Base-by-base conservation (phyloP, 35 echinoderm and acorn worm species). In the Diadema setosum region DNA sequence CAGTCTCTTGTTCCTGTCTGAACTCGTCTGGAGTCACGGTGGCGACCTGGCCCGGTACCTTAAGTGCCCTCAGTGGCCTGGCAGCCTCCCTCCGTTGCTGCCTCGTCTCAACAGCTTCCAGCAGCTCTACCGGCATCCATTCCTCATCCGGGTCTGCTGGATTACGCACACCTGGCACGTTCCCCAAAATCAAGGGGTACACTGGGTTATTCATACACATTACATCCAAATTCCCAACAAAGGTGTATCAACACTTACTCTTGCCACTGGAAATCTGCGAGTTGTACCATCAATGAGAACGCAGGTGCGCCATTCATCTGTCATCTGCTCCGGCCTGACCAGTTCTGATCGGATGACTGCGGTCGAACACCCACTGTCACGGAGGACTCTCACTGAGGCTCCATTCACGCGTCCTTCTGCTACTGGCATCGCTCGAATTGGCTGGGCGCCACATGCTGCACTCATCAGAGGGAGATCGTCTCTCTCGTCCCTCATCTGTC, bases 181-280 rank as follows among this genome's bases (percentile, higher is more conserved):
- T 91, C 34, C 90, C 94, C 25, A 96, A 45, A 41, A 96, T 89
- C n/a, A 96, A 46, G 74, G 91, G 85, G 45, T 96, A 96, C 15
- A 96, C 18, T 32, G 85, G 90, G 60, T 74, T 80, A 25, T 84
- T 43, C 90, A 96, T 92, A 48, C 89, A 92, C 35, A 88, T 57
- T 5, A 83, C 94, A 24, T 87, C 73, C 12, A 96, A 82, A 18
- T 70, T 74, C 6, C 89, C 93, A 64, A 83, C 50, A 84, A 96
- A 27, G 93, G 93, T 46, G 94, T 86, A 86, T 93, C 86, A 46
- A 93, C 64, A 42, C 42, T 17, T 43, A 96, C 59, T 33, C 23
- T 30, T 57, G 94, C 90, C 35, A 96, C 65, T 44, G 90, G 86
- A 43, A 89, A 42, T 18, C 70, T 44, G 67, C 86, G 45, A 34